Evolutionary conservation across 1,140 invertebrate species (phyloP).

Genomic region (Drosophila lowei): DNA sequence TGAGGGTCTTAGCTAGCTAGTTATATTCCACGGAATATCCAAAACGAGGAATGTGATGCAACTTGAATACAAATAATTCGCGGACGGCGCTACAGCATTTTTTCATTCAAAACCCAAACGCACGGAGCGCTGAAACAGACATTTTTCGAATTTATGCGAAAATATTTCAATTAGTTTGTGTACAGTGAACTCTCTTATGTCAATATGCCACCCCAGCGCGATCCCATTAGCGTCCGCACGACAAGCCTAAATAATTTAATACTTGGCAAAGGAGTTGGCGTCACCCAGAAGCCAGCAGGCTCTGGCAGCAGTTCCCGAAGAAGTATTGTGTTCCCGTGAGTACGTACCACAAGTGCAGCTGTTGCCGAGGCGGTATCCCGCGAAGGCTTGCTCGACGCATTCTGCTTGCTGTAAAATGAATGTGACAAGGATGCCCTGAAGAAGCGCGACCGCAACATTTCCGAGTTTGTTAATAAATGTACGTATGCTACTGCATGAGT

Average conservation of each 20-base stretch:
- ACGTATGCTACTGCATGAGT: constrained; percentile 69
- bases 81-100: too few relatives aligned
- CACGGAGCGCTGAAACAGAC: too few relatives aligned
- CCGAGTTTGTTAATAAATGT: constrained; percentile 91
- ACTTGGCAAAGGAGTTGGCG: constrained; percentile 84
- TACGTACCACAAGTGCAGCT: constrained; percentile 68
- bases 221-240: constrained; percentile 86
- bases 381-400: constrained; percentile 89
- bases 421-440: constrained; percentile 89
- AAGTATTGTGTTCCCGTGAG: constrained; percentile 64
- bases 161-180: too few relatives aligned
- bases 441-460: constrained; percentile 88
- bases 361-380: constrained; percentile 83
- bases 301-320: constrained; percentile 61
- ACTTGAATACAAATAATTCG: too few relatives aligned
- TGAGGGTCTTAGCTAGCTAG: too few relatives aligned
- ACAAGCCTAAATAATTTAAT: constrained; percentile 86
- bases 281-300: constrained; percentile 63
- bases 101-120: too few relatives aligned
- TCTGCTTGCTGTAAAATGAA: constrained; percentile 91
- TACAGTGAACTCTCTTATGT: not conserved
- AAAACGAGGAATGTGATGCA: too few relatives aligned
- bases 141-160: too few relatives aligned
- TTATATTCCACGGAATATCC: too few relatives aligned
- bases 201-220: constrained; percentile 64